Evolutionary conservation across 2,888 invertebrate species (phyloP).

Genomic region (Apotomis turbidana): DNA sequence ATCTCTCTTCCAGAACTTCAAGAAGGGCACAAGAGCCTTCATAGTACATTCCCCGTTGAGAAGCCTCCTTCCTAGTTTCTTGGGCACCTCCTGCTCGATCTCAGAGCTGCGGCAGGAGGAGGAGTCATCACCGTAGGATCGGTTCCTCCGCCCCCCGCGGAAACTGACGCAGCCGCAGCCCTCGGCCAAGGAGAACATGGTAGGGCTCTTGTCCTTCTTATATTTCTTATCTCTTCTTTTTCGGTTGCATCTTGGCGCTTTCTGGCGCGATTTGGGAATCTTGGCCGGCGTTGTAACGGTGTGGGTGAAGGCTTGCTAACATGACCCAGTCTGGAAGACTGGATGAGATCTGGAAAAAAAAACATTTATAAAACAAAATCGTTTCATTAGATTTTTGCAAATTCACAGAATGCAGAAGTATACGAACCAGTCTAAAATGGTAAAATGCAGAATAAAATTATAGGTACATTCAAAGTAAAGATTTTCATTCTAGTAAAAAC

Average conservation of each 20-base stretch:
- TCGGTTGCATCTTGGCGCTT: slow-evolving; percentile 74
- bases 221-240: slow-evolving; percentile 79
- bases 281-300: slow-evolving; percentile 50
- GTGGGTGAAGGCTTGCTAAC: slow-evolving; percentile 42
- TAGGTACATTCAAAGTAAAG: not conserved
- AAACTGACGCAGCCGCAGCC: slow-evolving; percentile 80
- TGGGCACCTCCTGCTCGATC: slow-evolving; percentile 78
- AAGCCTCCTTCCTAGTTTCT: slow-evolving; percentile 66
- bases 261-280: slow-evolving; percentile 76
- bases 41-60: slow-evolving; percentile 78
- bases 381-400: too few species aligned
- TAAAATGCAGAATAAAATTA: too few species aligned
- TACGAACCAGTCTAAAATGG: too few species aligned
- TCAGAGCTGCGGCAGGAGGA: slow-evolving; percentile 80
- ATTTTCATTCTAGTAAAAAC: not conserved
- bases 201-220: slow-evolving; percentile 75
- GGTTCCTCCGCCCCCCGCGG: slow-evolving; percentile 68
- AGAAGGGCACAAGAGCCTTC: slow-evolving; percentile 84
- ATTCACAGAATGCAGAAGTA: not conserved
- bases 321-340: slow-evolving; percentile 52
- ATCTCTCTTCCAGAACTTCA: slow-evolving; percentile 87
- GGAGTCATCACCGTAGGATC: slow-evolving; percentile 74
- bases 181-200: slow-evolving; percentile 78
- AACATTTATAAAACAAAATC: not conserved
- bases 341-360: slow-evolving; percentile 49